Base-by-base conservation (phyloP, 2,797 vertebrate species). In the Crenichthys baileyi region DNA sequence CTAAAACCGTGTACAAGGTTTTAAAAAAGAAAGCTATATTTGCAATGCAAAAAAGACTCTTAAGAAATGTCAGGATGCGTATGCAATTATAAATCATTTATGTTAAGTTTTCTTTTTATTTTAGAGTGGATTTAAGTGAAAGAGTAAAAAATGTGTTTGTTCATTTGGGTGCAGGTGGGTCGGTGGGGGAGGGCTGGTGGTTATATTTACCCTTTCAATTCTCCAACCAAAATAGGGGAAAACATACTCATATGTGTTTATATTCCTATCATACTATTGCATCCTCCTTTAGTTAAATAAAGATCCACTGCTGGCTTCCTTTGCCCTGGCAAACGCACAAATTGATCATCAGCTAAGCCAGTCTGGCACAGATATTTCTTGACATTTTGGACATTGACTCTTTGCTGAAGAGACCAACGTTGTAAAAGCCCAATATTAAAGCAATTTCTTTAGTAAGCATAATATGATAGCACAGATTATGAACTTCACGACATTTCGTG, bases 1-100 rank as follows among this genome's bases (percentile, higher is more conserved):
- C 73, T n/a, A 56, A 68, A 75, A 88, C 83, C 77, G 86, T 79
- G 76, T 80, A 88, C 65, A 72, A 71, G 58, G 77, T 74, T 78
- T 68, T 20, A 63, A 8, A 70, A 88, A 84, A 73, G 53, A 72
- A 41, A 18, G 2, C 26, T 26, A 41, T 31, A 86, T 88, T 85
- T 84, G 65, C 81, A 84, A 80, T 86, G 82, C 86, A 88, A 86
- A 85, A 85, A 70, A 60, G 76, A 55, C 71, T 63, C 48, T 31
- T 74, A 39, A 72, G 76, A 80, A 78, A 81, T 79, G 39, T 1
- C 58, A 70, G 72, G 68, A 77, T 61, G 70, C 50, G 56, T 58
- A 72, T 58, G 80, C 4, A 0, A 0, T 71, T 77, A 84, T 82
- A 60, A 86, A 83, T 82, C 63, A 85, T 85, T 83, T 67, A 80